These are phyloP conservation scores for Tuta absoluta DNA, from an alignment of 2,888 invertebrate genomes.

Conservation along the genomic window DNA sequence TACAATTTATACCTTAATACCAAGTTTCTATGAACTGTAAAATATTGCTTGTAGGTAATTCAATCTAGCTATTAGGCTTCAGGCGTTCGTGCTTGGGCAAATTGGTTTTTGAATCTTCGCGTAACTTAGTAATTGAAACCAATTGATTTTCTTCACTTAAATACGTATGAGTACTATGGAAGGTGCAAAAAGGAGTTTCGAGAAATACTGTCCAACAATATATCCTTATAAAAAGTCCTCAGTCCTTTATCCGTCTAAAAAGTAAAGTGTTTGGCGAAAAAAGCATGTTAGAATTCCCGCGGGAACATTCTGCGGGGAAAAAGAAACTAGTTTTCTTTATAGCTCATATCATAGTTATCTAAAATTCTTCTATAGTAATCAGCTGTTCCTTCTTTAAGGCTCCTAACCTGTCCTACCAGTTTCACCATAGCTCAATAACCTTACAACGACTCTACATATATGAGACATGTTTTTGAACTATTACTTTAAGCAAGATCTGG, in stretches of 20 bases:
- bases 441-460: neutral
- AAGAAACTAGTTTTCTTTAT: neutral
- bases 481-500: slow-evolving; percentile 20
- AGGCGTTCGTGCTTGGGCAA: slow-evolving; percentile 28
- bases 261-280: too few species aligned
- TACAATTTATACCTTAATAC: neutral
- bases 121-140: slow-evolving; percentile 27
- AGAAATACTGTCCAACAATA: neutral
- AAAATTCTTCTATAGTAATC: neutral
- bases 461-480: slow-evolving; percentile 12
- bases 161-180: neutral
- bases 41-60: slow-evolving; percentile 29
- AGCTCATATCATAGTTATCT: neutral
- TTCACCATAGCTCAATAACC: slow-evolving; percentile 7
- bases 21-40: slow-evolving; percentile 25
- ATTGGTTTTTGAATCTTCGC: slow-evolving; percentile 30
- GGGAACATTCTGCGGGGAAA: neutral
- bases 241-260: too few species aligned
- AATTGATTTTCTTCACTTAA: slow-evolving; percentile 25
- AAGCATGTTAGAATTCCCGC: neutral
- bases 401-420: neutral
- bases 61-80: slow-evolving; percentile 24
- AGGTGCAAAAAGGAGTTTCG: neutral
- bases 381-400: neutral
- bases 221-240: too few species aligned